These are phyloP conservation scores for Pachyuromys duprasi DNA, from an alignment of 2,797 vertebrate genomes.

Conservation along the genomic window DNA sequence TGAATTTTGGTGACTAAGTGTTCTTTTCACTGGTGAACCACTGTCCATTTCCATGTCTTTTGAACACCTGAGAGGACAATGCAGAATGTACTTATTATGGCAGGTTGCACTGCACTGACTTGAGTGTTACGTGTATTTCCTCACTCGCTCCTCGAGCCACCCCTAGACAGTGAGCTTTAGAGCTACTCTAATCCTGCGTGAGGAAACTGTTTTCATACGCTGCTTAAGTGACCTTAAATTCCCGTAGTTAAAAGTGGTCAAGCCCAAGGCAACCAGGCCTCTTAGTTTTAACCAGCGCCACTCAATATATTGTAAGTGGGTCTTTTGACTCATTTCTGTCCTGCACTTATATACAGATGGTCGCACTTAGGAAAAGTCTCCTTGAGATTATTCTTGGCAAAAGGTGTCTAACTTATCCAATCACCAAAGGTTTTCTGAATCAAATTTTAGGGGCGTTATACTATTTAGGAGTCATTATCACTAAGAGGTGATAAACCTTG, in stretches of 20 bases:
- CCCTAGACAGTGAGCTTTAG: not conserved
- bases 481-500: conserved; percentile 31
- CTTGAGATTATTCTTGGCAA: conserved; percentile 55
- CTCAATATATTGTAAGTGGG: not conserved
- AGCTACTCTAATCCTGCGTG: not conserved
- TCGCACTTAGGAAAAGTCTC: conserved; percentile 31
- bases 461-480: not conserved
- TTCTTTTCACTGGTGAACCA: not conserved
- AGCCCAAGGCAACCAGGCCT: not conserved
- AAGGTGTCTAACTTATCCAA: conserved; percentile 10
- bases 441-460: conserved; percentile 1
- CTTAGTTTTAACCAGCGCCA: not conserved
- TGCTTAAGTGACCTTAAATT: conserved; percentile 17
- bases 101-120: not conserved
- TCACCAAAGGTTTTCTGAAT: conserved; percentile 56
- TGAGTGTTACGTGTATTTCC: not conserved
- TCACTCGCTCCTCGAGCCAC: not conserved
- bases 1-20: not conserved
- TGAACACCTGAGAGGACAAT: not conserved
- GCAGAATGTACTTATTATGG: not conserved
- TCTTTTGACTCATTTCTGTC: not conserved
- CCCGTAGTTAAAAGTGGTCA: not conserved
- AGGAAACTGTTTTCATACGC: not conserved
- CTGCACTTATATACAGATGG: not conserved
- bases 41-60: not conserved